Evolutionary conservation across 2,113 vertebrate species (phyloP).

Genomic region (Felis catus): DNA sequence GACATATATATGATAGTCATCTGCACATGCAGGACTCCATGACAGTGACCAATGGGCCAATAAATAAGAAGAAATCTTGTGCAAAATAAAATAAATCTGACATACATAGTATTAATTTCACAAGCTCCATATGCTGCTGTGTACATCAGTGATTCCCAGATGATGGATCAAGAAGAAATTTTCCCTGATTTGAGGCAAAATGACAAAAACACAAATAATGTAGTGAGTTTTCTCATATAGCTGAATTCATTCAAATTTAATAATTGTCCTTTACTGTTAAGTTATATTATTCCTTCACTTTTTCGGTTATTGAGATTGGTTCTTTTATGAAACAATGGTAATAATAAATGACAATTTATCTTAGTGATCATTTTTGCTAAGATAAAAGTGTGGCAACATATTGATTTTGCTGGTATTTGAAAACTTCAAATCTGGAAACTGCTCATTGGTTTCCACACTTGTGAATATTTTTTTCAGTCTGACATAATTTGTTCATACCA

Average conservation of each 20-base stretch:
- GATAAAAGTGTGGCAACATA: conserved; percentile 1
- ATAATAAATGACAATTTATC: not conserved
- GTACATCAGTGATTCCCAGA: not conserved
- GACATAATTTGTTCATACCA: not conserved
- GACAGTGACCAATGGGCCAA: not conserved
- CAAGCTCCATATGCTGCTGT: not conserved
- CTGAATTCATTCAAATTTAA: not conserved
- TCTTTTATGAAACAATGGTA: not conserved
- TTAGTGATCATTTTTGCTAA: not conserved
- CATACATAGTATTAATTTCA: not conserved
- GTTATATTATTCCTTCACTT: conserved; percentile 7
- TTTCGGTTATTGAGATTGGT: not conserved
- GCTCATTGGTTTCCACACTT: not conserved
- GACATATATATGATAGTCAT: not conserved
- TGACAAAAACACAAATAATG: conserved; percentile 9
- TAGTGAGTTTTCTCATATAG: not conserved
- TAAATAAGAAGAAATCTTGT: not conserved
- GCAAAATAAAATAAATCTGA: conserved; percentile 14
- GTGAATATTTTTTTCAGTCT: not conserved
- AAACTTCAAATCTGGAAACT: not conserved
- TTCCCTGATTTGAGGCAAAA: not conserved
- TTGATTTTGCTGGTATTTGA: conserved; percentile 4
- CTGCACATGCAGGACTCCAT: not conserved
- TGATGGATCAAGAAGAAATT: not conserved
- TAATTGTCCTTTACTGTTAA: not conserved